Evolutionary conservation across 1,140 invertebrate species (phyloP).

Genomic region (Calycopis cecrops): DNA sequence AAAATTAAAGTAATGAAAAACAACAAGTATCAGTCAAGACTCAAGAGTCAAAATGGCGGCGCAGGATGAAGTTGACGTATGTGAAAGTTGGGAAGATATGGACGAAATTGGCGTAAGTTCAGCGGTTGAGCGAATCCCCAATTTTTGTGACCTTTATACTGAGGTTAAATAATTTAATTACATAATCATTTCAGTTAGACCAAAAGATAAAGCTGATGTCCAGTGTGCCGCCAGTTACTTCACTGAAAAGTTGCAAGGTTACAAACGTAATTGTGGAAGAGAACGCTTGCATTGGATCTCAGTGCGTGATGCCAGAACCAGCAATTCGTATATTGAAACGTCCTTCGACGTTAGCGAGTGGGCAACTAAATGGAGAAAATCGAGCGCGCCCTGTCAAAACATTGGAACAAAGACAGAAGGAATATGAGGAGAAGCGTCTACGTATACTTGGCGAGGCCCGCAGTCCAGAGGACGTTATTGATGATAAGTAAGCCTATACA

Average conservation of each 20-base stretch:
- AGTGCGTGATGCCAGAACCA: slow-evolving; percentile 78
- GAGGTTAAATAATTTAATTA: slow-evolving; percentile 21
- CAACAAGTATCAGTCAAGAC: not conserved
- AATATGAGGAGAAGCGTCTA: slow-evolving; percentile 89
- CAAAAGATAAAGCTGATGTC: slow-evolving; percentile 68
- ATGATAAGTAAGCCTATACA: slow-evolving; percentile 75
- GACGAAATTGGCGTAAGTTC: slow-evolving; percentile 79
- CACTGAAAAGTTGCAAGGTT: slow-evolving; percentile 68
- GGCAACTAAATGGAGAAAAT: slow-evolving; percentile 76
- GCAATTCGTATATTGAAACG: slow-evolving; percentile 89
- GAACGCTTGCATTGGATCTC: slow-evolving; percentile 70
- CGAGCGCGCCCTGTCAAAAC: slow-evolving; percentile 85
- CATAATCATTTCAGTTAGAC: slow-evolving; percentile 52
- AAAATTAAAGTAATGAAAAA: slow-evolving; percentile 14
- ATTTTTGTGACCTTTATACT: slow-evolving; percentile 19
- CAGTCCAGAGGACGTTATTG: slow-evolving; percentile 82
- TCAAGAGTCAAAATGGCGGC: slow-evolving; percentile 69
- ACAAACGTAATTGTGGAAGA: slow-evolving; percentile 65
- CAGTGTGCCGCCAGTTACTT: slow-evolving; percentile 51
- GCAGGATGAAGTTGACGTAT: slow-evolving; percentile 74
- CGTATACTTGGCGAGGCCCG: slow-evolving; percentile 88
- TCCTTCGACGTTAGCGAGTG: slow-evolving; percentile 71
- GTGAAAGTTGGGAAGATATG: slow-evolving; percentile 90
- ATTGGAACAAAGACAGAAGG: slow-evolving; percentile 89
- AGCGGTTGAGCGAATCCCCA: slow-evolving; percentile 35